These are phyloP conservation scores for Protosalanx chinensis DNA, from an alignment of 2,797 vertebrate species.

Conservation along the genomic window DNA sequence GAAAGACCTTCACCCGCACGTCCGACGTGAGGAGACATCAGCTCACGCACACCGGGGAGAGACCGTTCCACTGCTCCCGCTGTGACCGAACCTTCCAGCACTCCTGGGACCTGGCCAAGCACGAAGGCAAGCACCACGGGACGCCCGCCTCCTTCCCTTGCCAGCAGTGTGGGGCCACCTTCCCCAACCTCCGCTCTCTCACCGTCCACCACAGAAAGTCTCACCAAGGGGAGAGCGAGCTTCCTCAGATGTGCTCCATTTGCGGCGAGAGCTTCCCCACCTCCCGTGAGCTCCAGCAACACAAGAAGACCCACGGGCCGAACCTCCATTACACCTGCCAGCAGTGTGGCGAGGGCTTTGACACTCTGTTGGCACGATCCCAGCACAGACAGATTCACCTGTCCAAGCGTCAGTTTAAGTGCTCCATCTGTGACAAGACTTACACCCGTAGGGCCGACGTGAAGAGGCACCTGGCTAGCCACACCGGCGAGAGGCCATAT, in stretches of 20 bases:
- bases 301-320: constrained; percentile 65
- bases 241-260: constrained; percentile 75
- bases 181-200: constrained; percentile 64
- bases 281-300: constrained; percentile 56
- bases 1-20: constrained; percentile 69
- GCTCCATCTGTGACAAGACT: constrained; percentile 71
- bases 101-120: constrained; percentile 76
- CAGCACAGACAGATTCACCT: constrained; percentile 67
- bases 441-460: constrained; percentile 73
- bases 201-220: constrained; percentile 67
- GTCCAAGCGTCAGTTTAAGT: constrained; percentile 64
- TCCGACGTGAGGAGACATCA: constrained; percentile 75
- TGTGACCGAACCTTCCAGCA: constrained; percentile 77
- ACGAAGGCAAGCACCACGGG: constrained; percentile 67
- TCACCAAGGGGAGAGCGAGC: constrained; percentile 54
- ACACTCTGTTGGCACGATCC: constrained; percentile 66
- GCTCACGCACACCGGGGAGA: constrained; percentile 75
- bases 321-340: constrained; percentile 67
- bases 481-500: constrained; percentile 72
- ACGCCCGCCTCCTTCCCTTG: constrained; percentile 66
- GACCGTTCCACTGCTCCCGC: constrained; percentile 72
- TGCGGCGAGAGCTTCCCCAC: constrained; percentile 64
- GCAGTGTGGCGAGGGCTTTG: constrained; percentile 71
- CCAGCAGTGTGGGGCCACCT: constrained; percentile 58
- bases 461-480: constrained; percentile 66